phyloP scores from a whole-genome alignment of 2,888 invertebrate genomes.

The Orthosia cruda region DNA sequence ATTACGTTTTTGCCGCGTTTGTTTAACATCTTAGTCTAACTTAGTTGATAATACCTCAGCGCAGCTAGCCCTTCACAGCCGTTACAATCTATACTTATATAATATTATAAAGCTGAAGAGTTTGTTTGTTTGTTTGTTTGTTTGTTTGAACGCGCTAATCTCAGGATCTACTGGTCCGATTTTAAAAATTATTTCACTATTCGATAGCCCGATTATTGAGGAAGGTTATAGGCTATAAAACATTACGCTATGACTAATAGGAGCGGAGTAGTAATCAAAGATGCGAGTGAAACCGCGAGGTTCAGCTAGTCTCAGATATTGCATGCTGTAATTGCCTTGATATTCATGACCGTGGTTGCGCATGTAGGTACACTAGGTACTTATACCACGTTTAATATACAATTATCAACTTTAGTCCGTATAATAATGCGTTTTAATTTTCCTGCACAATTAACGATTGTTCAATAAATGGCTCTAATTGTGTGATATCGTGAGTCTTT shows the following conservation, averaged over 20 bases:
- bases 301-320: conserved; percentile 21
- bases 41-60: neutral
- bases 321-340: conserved; percentile 27
- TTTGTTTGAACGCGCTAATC: too few relatives aligned
- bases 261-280: too few relatives aligned
- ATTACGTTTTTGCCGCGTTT: neutral
- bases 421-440: conserved; percentile 12
- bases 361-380: neutral
- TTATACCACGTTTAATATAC: neutral
- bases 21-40: neutral
- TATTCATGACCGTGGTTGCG: conserved; percentile 34
- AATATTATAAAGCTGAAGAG: too few relatives aligned
- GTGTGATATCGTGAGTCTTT: neutral
- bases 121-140: too few relatives aligned
- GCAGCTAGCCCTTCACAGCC: conserved; percentile 9
- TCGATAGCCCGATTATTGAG: too few relatives aligned
- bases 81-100: too few relatives aligned
- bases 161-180: too few relatives aligned
- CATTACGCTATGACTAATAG: too few relatives aligned
- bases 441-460: conserved; percentile 2
- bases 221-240: too few relatives aligned
- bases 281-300: too few relatives aligned
- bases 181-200: too few relatives aligned
- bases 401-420: conserved; percentile 6
- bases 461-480: conserved; percentile 1